Conservation (phyloP, 2,888 invertebrate species). For the Synanthedon vespiformis region DNA sequence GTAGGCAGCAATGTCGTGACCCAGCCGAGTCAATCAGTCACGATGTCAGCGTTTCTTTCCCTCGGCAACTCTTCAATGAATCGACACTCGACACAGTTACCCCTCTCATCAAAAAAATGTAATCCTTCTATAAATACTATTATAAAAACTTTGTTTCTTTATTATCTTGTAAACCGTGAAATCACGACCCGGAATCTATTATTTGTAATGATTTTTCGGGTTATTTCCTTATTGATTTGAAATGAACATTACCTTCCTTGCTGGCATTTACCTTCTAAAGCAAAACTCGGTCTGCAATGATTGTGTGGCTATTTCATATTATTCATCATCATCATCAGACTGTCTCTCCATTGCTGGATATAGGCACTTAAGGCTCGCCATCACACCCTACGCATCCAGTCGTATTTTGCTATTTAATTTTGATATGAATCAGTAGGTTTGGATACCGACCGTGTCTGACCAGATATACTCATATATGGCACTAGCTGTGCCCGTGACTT, state of each 20-base stretch:
- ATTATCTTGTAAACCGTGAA: slow-evolving; percentile 41
- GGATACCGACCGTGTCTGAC: too few species aligned
- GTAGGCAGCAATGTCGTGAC: slow-evolving; percentile 46
- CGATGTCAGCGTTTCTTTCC: slow-evolving; percentile 25
- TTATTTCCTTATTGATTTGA: not conserved
- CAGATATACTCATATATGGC: too few species aligned
- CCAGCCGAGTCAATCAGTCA: slow-evolving; percentile 36
- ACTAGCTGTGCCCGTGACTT: too few species aligned
- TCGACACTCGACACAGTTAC: slow-evolving; percentile 24
- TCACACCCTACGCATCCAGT: too few species aligned
- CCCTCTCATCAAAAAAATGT: slow-evolving; percentile 16
- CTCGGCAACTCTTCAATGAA: slow-evolving; percentile 37
- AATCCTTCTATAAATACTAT: slow-evolving; percentile 17
- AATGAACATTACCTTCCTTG: not conserved
- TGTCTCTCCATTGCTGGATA: too few species aligned
- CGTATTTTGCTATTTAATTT: too few species aligned
- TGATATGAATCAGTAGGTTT: too few species aligned
- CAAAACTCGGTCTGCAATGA: too few species aligned
- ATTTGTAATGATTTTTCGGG: not conserved
- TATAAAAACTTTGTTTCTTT: slow-evolving; percentile 16
- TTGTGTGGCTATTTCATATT: too few species aligned
- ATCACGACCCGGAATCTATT: slow-evolving; percentile 35
- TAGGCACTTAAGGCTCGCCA: too few species aligned
- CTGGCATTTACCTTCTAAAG: too few species aligned
- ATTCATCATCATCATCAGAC: too few species aligned